A percentile compares a stretch with the other conserved stretches of the same genome.
These are phyloP conservation scores for Dryobates pubescens DNA, from an alignment of 2,797 vertebrate genomes.

Conservation along the genomic window DNA sequence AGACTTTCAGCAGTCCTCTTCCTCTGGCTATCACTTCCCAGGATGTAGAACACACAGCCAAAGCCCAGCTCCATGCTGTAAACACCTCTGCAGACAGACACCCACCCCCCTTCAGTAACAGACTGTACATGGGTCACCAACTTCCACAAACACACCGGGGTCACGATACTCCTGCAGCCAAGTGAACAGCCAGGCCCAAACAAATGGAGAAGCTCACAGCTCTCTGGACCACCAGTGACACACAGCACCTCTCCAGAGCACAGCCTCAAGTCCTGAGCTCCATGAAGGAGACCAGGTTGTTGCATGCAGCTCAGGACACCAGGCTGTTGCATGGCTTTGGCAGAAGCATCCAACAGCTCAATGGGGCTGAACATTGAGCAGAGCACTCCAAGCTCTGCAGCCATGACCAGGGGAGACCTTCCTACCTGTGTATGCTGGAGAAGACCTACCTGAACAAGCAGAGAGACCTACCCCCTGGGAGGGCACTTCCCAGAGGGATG, in stretches of 20 bases:
- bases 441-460: neutral
- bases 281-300: neutral
- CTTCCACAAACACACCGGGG: neutral
- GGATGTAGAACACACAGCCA: neutral
- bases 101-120: neutral
- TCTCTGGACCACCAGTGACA: neutral
- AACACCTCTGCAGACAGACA: slow-evolving; percentile 15
- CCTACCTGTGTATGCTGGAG: neutral
- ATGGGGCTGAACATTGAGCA: fast-evolving
- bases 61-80: neutral
- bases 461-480: fast-evolving
- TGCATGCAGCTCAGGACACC: neutral
- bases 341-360: fast-evolving
- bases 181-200: neutral
- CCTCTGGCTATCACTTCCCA: neutral
- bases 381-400: neutral
- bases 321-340: fast-evolving
- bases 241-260: neutral
- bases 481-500: fast-evolving
- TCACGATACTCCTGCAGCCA: neutral
- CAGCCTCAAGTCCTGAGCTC: neutral
- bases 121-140: neutral
- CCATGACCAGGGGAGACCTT: neutral
- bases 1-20: neutral
- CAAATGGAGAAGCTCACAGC: neutral